phyloP scores from a whole-genome alignment of 2,797 vertebrate species.

The Kryptopterus vitreolus region DNA sequence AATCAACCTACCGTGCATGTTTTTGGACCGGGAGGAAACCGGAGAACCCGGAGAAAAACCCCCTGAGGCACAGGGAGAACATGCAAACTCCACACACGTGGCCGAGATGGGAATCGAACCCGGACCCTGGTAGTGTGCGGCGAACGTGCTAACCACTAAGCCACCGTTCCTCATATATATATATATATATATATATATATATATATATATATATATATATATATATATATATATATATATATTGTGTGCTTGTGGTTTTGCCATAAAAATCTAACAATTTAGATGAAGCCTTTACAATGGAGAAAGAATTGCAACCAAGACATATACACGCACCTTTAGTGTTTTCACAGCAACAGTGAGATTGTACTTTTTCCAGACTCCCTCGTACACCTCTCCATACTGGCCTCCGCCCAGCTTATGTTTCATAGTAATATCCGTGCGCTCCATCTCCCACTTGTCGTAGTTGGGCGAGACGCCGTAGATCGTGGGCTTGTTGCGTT shows the following conservation, averaged over 20 bases:
- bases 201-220: too few relatives aligned
- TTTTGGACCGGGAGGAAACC: too few relatives aligned
- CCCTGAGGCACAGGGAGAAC: too few relatives aligned
- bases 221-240: too few relatives aligned
- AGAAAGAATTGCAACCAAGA: background rate
- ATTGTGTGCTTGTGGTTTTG: background rate
- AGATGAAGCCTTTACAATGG: background rate
- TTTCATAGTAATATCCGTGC: conserved; percentile 98
- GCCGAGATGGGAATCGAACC: too few relatives aligned
- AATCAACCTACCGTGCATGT: too few relatives aligned
- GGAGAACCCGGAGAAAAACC: too few relatives aligned
- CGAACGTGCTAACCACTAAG: too few relatives aligned
- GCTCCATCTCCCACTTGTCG: conserved; percentile 98
- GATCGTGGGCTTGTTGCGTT: conserved; percentile 97
- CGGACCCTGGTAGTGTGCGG: too few relatives aligned
- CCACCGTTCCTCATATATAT: too few relatives aligned
- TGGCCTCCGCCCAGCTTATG: conserved; percentile 98
- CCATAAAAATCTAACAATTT: background rate
- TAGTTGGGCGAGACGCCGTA: conserved; percentile 97
- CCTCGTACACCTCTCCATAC: conserved; percentile 98
- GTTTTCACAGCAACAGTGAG: conserved; percentile 97
- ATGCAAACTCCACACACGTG: too few relatives aligned
- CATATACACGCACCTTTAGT: conserved; percentile 70
- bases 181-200: too few relatives aligned
- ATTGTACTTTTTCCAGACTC: conserved; percentile 98